Evolutionary conservation across 2,113 vertebrate species (phyloP), one percentile per base, ranked within the genome.

Genomic region (Chionis minor): DNA sequence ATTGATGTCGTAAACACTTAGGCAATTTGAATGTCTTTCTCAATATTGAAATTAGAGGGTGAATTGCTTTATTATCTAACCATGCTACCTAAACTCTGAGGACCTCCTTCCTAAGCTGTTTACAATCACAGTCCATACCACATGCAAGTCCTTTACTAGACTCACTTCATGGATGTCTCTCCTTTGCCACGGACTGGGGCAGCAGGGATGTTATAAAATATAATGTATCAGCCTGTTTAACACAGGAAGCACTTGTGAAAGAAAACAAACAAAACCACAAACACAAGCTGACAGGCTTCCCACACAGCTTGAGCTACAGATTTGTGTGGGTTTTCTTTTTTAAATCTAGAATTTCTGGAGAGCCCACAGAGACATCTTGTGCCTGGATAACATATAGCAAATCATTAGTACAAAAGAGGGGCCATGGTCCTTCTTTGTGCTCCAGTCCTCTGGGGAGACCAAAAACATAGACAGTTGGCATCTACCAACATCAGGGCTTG

Each of bases 301-400:
- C 78, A 93, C 93, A 61, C 87, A 90, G 66, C 74, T 66, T 79
- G 35, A 92, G 80, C 61, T 84, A 33, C 42, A 79, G 38, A 81
- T 84, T 62, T 80, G 28, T 51, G 35, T 42, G 22, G 10, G 26
- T 44, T 3, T 20, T 38, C 49, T 22, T 62, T 47, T 28, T 4
- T 1, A 7, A 72, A 81, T 44, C 35, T 90, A 49, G 65, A 91
- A 73, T 90, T 87, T 96, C 87, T 80, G 93, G 44, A 97, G 93
- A 94, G 71, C 78, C 54, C 94, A 90, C 74, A 97, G 94, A 93
- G 96, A 97, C 96, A 93, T 66, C 96, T 96, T 95, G 96, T 96
- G 96, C 96, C 93, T 62, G 78, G 87, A 95, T 91, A 63, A 72
- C 40, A 95, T 4, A 96, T 82, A 96, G 93, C 95, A 97, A 87